Percentiles rank a stretch among this genome's conserved stretches.
Conservation (phyloP, 2,113 vertebrate species). For the Gymnarchus niloticus region DNA sequence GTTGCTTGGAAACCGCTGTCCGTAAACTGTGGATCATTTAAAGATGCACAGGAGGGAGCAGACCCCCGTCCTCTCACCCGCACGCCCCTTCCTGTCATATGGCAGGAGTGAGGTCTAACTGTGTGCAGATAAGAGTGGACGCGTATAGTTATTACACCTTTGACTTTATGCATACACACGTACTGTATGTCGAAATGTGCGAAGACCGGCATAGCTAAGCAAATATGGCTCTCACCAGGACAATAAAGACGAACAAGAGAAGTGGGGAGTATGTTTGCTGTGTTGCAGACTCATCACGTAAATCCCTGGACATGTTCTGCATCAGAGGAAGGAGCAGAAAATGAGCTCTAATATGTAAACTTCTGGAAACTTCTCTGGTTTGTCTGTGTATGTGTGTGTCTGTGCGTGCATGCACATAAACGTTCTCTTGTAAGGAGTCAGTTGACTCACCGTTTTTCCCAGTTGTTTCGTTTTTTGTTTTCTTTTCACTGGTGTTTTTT, state of each 20-base stretch:
- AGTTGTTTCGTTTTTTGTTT: not conserved
- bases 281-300: slow-evolving; percentile 55
- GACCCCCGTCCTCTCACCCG: too few species aligned
- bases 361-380: slow-evolving; percentile 31
- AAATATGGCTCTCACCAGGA: slow-evolving; percentile 36
- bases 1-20: not conserved
- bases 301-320: slow-evolving; percentile 58
- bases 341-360: slow-evolving; percentile 43
- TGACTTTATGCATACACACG: not conserved
- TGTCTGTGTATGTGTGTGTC: too few species aligned
- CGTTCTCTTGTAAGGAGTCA: slow-evolving; percentile 2
- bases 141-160: not conserved
- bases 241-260: slow-evolving; percentile 46
- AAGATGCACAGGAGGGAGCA: not conserved
- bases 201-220: slow-evolving; percentile 8
- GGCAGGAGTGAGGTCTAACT: not conserved
- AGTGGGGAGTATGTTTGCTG: slow-evolving; percentile 45
- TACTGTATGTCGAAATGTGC: not conserved
- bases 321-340: slow-evolving; percentile 59
- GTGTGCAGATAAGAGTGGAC: not conserved
- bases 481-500: slow-evolving; percentile 13
- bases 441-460: slow-evolving; percentile 17
- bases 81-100: not conserved
- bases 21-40: not conserved
- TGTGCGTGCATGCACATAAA: slow-evolving; percentile 31